phyloP scores from a whole-genome alignment of 2,888 invertebrate genomes.

The Alentia gelatinosa region DNA sequence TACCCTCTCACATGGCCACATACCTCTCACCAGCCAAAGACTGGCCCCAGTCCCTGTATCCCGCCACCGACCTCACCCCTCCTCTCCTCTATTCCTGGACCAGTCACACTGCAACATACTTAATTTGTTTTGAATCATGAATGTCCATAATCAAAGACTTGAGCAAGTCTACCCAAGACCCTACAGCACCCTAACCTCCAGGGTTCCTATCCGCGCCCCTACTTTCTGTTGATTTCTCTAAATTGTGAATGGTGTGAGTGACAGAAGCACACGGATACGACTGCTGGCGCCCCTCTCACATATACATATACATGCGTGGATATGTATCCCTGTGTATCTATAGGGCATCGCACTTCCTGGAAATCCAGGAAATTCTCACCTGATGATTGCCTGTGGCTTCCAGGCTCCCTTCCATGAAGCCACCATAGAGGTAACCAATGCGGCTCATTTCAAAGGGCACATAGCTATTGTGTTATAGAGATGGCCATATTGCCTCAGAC shows the following conservation, averaged over 20 bases:
- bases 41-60: not conserved
- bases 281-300: not conserved
- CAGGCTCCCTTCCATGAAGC: not conserved
- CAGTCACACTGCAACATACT: not conserved
- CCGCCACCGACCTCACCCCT: not conserved
- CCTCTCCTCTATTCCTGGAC: not conserved
- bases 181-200: too few species aligned
- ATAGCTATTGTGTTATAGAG: too few species aligned
- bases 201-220: too few species aligned
- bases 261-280: not conserved
- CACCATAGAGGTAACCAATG: not conserved
- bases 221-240: too few species aligned
- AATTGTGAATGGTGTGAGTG: not conserved
- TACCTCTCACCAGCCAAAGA: too few species aligned
- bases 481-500: too few species aligned
- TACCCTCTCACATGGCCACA: too few species aligned
- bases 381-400: not conserved
- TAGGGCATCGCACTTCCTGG: not conserved
- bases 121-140: too few species aligned
- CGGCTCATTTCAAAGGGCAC: too few species aligned
- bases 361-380: conserved; percentile 8
- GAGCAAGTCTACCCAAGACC: too few species aligned
- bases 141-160: too few species aligned
- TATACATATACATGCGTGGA: not conserved
- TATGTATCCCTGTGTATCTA: not conserved